phyloP scores from a whole-genome alignment of 1,140 invertebrate species.

The Dufourea novaeangliae region DNA sequence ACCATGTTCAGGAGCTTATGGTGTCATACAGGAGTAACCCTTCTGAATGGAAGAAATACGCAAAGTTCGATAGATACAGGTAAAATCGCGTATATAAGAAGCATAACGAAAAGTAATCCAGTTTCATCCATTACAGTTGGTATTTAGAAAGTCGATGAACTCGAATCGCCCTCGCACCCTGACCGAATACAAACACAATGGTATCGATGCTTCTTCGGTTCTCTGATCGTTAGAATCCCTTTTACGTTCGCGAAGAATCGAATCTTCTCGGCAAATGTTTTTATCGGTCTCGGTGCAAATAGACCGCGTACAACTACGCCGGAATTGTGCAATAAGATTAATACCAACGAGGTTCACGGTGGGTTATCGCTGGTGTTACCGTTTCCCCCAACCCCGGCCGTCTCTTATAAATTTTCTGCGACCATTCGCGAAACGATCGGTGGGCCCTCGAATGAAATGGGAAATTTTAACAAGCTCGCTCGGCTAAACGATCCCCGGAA shows the following conservation, averaged over 20 bases:
- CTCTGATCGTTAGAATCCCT: too few relatives aligned
- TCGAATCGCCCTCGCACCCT: not conserved
- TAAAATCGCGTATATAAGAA: slow-evolving; percentile 75
- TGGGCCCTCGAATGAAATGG: not conserved
- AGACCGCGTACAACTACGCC: slow-evolving; percentile 28
- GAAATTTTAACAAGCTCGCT: slow-evolving; percentile 32
- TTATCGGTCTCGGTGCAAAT: slow-evolving; percentile 17
- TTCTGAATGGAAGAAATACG: slow-evolving; percentile 96
- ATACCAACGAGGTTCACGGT: slow-evolving; percentile 54
- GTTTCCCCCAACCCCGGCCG: slow-evolving; percentile 5
- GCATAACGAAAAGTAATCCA: too few relatives aligned
- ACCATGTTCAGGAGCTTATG: slow-evolving; percentile 93
- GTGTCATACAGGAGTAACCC: slow-evolving; percentile 92
- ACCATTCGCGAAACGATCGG: not conserved
- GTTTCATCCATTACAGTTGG: too few relatives aligned
- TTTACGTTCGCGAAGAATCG: slow-evolving; percentile 33
- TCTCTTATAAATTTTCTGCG: slow-evolving; percentile 5
- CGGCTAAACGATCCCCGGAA: too few relatives aligned
- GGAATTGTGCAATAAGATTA: slow-evolving; percentile 54
- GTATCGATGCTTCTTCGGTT: not conserved
- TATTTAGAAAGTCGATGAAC: not conserved
- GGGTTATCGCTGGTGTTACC: slow-evolving; percentile 52
- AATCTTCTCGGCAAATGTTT: slow-evolving; percentile 18
- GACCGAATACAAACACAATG: not conserved
- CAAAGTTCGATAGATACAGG: slow-evolving; percentile 96